phyloP scores from a whole-genome alignment of 2,113 vertebrate genomes.

The Hirundichthys speculiger region DNA sequence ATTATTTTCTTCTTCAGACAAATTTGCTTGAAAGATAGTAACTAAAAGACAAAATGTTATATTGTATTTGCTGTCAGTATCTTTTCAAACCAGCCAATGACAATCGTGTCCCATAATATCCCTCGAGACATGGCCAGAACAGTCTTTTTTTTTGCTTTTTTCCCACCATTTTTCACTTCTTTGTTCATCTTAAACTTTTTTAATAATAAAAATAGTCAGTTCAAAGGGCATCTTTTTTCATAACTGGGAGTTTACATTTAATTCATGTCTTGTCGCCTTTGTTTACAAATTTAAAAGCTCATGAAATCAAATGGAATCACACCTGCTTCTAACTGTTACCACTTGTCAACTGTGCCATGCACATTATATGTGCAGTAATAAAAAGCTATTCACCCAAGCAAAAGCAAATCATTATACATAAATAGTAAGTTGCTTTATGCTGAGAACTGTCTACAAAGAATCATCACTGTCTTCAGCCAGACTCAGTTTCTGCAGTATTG shows the following conservation, averaged over 20 bases:
- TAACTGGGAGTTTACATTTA: neutral
- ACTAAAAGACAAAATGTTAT: neutral
- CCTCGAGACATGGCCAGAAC: constrained; percentile 10
- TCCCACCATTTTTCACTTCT: neutral
- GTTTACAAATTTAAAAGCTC: too few species aligned
- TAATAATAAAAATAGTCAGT: too few species aligned
- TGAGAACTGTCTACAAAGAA: neutral
- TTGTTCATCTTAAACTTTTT: neutral
- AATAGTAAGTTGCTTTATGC: too few species aligned
- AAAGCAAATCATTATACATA: too few species aligned
- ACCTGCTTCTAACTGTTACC: too few species aligned
- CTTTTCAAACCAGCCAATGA: constrained; percentile 10
- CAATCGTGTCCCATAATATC: constrained; percentile 6
- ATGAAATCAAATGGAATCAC: too few species aligned
- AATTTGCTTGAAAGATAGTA: constrained; percentile 33
- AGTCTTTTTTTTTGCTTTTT: neutral
- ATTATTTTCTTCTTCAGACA: too few species aligned
- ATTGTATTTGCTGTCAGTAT: neutral
- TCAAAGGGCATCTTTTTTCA: neutral
- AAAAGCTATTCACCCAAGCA: too few species aligned
- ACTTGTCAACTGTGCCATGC: too few species aligned
- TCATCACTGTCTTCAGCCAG: constrained; percentile 24
- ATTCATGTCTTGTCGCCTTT: too few species aligned
- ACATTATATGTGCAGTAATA: too few species aligned
- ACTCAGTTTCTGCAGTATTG: constrained; percentile 66